These are phyloP conservation scores for Stenolophus ochropezus DNA, from an alignment of 2,888 invertebrate species.

Conservation along the genomic window DNA sequence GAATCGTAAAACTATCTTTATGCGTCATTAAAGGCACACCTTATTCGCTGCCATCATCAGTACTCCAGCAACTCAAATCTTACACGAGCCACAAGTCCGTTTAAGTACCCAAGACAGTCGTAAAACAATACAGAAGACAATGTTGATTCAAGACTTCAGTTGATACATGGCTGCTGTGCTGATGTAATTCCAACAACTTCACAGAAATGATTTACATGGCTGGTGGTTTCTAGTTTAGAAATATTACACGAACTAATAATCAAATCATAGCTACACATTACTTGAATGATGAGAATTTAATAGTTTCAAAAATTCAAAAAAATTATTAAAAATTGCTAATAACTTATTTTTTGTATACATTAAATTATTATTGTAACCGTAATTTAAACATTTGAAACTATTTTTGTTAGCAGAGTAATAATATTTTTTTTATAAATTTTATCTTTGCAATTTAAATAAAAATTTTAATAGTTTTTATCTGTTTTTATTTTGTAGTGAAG, in stretches of 20 bases:
- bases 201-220: neutral
- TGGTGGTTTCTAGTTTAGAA: neutral
- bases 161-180: neutral
- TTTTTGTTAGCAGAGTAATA: no score
- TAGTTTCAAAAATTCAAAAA: neutral
- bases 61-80: slow-evolving; percentile 5
- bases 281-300: neutral
- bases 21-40: slow-evolving; percentile 1
- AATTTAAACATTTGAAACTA: no score
- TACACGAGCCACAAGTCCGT: neutral
- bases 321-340: no score
- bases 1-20: slow-evolving; percentile 19
- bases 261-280: neutral
- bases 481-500: no score
- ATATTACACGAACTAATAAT: neutral
- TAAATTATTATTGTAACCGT: no score
- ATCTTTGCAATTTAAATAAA: no score
- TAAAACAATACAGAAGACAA: slow-evolving; percentile 9
- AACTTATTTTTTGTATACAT: no score
- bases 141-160: neutral
- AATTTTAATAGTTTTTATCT: no score
- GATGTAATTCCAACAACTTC: neutral
- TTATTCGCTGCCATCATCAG: neutral
- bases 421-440: no score
- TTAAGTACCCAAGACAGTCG: neutral